Percentiles rank a stretch among this genome's conserved stretches.
Evolutionary conservation across 1,140 invertebrate species (phyloP).

Genomic region (Aleiodes sp.): DNA sequence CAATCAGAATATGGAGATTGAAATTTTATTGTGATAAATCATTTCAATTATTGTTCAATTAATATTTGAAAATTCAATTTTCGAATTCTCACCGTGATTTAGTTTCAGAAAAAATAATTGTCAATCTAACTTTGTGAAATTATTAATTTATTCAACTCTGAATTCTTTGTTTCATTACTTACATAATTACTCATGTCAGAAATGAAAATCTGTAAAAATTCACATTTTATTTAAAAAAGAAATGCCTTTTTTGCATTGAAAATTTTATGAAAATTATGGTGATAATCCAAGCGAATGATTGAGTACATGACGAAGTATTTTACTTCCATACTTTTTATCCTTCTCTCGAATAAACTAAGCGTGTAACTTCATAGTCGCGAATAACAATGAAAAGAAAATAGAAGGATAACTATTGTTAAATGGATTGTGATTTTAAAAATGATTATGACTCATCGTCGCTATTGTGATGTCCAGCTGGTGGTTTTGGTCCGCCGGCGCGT

Average conservation of each 20-base stretch:
- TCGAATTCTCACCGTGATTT: too few relatives aligned
- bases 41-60: too few relatives aligned
- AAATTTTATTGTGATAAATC: too few relatives aligned
- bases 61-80: too few relatives aligned
- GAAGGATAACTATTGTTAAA: not conserved
- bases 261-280: not conserved
- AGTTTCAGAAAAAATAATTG: too few relatives aligned
- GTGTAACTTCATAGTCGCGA: not conserved
- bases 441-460: slow-evolving; percentile 74
- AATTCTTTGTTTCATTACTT: slow-evolving; percentile 4
- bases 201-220: not conserved
- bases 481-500: slow-evolving; percentile 93
- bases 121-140: slow-evolving; percentile 8
- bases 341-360: too few relatives aligned
- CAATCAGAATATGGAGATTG: too few relatives aligned
- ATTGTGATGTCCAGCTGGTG: slow-evolving; percentile 72
- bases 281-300: not conserved
- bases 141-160: slow-evolving; percentile 5
- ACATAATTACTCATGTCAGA: not conserved
- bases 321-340: not conserved
- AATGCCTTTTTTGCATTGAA: too few relatives aligned
- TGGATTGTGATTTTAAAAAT: not conserved
- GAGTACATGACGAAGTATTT: not conserved
- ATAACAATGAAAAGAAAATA: not conserved
- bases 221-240: not conserved